Evolutionary conservation across 2,888 invertebrate species (phyloP).

Genomic region (Acleris cristana): DNA sequence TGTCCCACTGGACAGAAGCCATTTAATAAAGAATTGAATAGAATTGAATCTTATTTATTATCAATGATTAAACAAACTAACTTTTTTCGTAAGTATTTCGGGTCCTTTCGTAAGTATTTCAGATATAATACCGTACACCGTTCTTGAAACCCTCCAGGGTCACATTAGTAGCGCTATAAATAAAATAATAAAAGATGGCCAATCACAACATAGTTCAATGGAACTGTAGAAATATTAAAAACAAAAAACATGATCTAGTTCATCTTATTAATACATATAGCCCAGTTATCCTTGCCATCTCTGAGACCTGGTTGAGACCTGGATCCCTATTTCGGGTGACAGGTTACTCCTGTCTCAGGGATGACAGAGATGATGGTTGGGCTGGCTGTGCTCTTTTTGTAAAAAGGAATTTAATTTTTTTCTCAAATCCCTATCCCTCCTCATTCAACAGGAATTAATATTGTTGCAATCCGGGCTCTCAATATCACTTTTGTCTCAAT

Average conservation of each 20-base stretch:
- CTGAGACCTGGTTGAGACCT: not conserved
- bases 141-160: not conserved
- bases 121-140: slow-evolving; percentile 4
- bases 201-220: slow-evolving; percentile 7
- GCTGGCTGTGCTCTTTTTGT: slow-evolving; percentile 34
- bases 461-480: slow-evolving; percentile 24
- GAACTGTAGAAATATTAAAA: slow-evolving; percentile 1
- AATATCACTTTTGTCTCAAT: slow-evolving; percentile 25
- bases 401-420: slow-evolving; percentile 8
- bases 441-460: slow-evolving; percentile 8
- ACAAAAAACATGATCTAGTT: not conserved
- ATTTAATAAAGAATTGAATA: too few relatives aligned
- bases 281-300: slow-evolving; percentile 20
- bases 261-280: not conserved
- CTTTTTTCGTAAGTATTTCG: too few relatives aligned
- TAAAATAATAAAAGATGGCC: not conserved
- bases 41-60: too few relatives aligned
- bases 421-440: slow-evolving; percentile 17
- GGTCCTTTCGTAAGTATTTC: too few relatives aligned
- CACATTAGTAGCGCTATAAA: not conserved
- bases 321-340: not conserved
- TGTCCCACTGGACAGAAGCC: too few relatives aligned
- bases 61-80: too few relatives aligned
- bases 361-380: slow-evolving; percentile 34
- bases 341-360: slow-evolving; percentile 30